These are phyloP conservation scores for Melieria omissa DNA, from an alignment of 2,888 invertebrate species.

Conservation along the genomic window DNA sequence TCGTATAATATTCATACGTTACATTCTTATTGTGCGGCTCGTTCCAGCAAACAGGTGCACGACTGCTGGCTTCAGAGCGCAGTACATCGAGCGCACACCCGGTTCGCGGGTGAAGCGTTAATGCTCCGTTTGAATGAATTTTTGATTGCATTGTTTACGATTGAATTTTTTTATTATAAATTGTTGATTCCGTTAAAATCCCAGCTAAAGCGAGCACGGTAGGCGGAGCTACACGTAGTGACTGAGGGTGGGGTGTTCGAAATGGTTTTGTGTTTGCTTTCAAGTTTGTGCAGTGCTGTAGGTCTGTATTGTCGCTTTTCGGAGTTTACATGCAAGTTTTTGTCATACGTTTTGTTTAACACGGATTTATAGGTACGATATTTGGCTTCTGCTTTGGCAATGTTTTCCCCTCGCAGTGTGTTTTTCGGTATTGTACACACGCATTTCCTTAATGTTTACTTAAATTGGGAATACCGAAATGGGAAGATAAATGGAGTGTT, in stretches of 20 bases:
- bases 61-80: not conserved
- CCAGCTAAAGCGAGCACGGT: conserved; percentile 39
- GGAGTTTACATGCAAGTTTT: conserved; percentile 46
- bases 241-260: conserved; percentile 26
- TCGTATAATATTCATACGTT: not conserved
- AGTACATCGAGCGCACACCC: conserved; percentile 3
- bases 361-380: conserved; percentile 25
- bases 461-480: too few relatives aligned
- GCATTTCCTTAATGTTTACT: too few relatives aligned
- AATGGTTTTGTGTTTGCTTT: conserved; percentile 3
- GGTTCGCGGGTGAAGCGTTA: conserved; percentile 57
- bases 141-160: conserved; percentile 68
- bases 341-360: conserved; percentile 39
- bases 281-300: not conserved
- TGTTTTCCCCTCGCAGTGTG: too few relatives aligned
- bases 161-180: conserved; percentile 63
- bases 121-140: conserved; percentile 68
- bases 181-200: conserved; percentile 54
- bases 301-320: not conserved
- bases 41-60: not conserved
- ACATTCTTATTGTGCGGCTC: not conserved
- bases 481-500: too few relatives aligned
- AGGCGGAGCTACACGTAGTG: conserved; percentile 8
- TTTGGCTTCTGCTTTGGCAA: too few relatives aligned
- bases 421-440: too few relatives aligned